A percentile compares a stretch with the other conserved stretches of the same genome.
Evolutionary conservation across 2,113 vertebrate species (phyloP).

Genomic region (Callaeas wilsoni): DNA sequence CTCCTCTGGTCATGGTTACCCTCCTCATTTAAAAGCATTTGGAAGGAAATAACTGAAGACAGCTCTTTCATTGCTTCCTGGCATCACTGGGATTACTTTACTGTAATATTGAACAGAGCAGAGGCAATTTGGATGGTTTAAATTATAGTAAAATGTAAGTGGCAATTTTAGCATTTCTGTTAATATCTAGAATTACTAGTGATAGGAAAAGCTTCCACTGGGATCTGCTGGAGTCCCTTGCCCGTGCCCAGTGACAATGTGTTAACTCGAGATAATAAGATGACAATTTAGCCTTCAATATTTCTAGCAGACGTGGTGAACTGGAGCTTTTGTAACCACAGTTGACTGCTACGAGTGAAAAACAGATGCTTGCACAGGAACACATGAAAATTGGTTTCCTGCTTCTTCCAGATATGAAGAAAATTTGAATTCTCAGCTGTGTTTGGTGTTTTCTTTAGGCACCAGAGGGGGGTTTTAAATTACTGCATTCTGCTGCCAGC

Average conservation of each 20-base stretch:
- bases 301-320: background rate
- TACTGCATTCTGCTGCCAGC: background rate
- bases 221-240: background rate
- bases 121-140: background rate
- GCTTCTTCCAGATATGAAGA: background rate
- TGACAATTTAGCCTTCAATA: background rate
- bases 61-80: background rate
- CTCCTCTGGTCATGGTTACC: background rate
- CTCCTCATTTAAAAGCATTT: background rate
- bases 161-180: background rate
- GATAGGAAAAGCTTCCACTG: background rate
- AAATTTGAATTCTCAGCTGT: conserved; percentile 51
- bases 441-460: conserved; percentile 45
- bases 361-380: background rate
- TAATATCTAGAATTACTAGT: background rate
- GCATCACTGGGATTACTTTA: background rate
- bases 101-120: background rate
- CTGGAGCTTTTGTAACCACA: background rate
- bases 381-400: background rate
- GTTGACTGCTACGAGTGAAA: background rate
- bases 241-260: background rate
- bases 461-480: conserved; percentile 40
- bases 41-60: background rate
- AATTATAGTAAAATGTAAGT: background rate
- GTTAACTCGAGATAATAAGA: background rate